Evolutionary conservation across 2,113 vertebrate genomes (phyloP), one percentile per base, ranked within the genome.

Genomic region (Xenopus laevis): DNA sequence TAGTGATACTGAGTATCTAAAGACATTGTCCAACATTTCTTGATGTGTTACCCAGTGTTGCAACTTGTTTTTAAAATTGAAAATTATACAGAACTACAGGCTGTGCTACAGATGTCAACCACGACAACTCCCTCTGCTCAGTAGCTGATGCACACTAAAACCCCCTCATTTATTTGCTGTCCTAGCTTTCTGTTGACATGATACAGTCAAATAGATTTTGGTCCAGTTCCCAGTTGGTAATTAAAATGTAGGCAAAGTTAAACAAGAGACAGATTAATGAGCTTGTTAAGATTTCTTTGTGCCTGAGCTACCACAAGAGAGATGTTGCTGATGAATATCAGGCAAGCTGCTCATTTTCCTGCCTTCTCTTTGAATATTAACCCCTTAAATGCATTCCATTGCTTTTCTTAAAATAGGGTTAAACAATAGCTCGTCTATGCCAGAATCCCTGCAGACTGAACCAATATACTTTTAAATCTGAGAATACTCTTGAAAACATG

Each of bases 181-280:
- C 40, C 33, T 10, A 40, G 47, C 52, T 74, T 66, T 21, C 62
- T n/a, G 52, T 23, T 20, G 40, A 40, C 15, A 66, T 13, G 65
- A 68, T 68, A 68, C 12, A 67, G 30, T 60, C 53, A 52, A 47
- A 45, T 18, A 61, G 23, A 47, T 67, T 59, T 74, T 74, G 72
- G 72, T 40, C 44, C 4, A 47, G 10, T 50, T 74, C 65, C 65
- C 64, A 74, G 72, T 18, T 55, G 13, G 72, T 74, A 74, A 68
- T 74, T 74, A 68, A 60, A 74, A 74, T 20, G 40, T 61, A 68
- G 45, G 57, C 40, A 66, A 61, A 61, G 72, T 60, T 68, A 74
- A 74, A 74, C 72, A 74, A 67, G 21, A 44, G 65, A 20, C 44
- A 67, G 65, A 75, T 75, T 75, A 75, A 75, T 75, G 73, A 75